phyloP scores from a whole-genome alignment of 1,140 invertebrate genomes.

The Zelostemma sp. region DNA sequence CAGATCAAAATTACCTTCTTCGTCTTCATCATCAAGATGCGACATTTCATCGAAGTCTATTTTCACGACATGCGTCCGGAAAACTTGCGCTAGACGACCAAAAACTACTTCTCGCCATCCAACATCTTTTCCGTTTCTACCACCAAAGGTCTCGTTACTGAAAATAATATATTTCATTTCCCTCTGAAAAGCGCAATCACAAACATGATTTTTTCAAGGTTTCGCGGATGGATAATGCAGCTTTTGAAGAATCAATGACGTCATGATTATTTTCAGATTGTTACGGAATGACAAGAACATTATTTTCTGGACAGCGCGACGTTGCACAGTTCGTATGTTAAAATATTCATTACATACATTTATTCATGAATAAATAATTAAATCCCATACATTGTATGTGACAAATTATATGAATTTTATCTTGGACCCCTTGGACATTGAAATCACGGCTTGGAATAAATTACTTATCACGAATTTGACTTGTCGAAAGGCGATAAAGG shows the following conservation, averaged over 20 bases:
- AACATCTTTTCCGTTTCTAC: conserved; percentile 17
- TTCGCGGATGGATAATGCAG: no score
- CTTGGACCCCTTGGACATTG: neutral
- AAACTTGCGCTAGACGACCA: conserved; percentile 47
- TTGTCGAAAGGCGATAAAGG: no score
- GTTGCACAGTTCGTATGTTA: no score
- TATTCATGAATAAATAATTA: no score
- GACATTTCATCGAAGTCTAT: conserved; percentile 53
- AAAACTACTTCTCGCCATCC: conserved; percentile 47
- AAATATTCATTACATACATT: no score
- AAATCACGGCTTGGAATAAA: neutral
- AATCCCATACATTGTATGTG: neutral
- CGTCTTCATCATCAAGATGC: conserved; percentile 23
- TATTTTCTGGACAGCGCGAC: no score
- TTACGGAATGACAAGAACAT: no score
- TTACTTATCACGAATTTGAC: neutral
- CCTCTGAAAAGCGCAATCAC: neutral
- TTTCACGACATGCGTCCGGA: conserved; percentile 61
- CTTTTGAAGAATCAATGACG: no score
- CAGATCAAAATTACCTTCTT: conserved; percentile 47
- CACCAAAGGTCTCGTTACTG: conserved; percentile 22
- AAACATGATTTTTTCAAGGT: neutral
- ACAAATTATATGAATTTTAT: neutral
- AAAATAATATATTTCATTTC: neutral
- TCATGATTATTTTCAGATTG: no score